Evolutionary conservation across 2,888 invertebrate species (phyloP).

Genomic region (Nymphalis c-album): DNA sequence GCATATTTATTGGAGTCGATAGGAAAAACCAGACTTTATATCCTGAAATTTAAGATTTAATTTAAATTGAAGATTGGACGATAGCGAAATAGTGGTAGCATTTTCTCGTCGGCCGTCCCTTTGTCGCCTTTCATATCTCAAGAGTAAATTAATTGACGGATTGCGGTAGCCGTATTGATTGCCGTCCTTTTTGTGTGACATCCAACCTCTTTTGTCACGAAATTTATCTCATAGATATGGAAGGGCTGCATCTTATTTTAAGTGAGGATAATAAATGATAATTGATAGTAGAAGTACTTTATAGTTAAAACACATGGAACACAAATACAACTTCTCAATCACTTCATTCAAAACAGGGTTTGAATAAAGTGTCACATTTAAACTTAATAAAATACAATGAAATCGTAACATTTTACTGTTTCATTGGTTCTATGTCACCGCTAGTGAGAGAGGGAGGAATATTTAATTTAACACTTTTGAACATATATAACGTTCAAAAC

Average conservation of each 20-base stretch:
- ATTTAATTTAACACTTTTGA: too few species aligned
- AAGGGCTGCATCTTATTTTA: conserved; percentile 42
- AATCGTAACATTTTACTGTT: too few species aligned
- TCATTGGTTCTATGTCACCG: too few species aligned
- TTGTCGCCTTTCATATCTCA: conserved; percentile 71
- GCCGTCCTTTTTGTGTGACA: conserved; percentile 64
- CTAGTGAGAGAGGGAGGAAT: too few species aligned
- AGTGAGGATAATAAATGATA: conserved; percentile 36
- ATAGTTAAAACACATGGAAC: conserved; percentile 10
- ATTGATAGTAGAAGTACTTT: conserved; percentile 14
- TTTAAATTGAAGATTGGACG: conserved; percentile 38
- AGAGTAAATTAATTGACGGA: conserved; percentile 74
- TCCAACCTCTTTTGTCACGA: conserved; percentile 62
- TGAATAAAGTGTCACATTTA: too few species aligned
- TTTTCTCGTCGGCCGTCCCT: conserved; percentile 58
- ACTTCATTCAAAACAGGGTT: too few species aligned
- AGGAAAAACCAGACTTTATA: conserved; percentile 47
- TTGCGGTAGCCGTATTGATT: conserved; percentile 68
- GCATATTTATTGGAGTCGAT: conserved; percentile 45
- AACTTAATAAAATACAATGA: too few species aligned
- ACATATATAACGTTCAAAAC: too few species aligned
- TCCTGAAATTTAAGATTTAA: conserved; percentile 45
- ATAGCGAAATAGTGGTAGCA: conserved; percentile 51
- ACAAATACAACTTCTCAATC: too few species aligned
- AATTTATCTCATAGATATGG: conserved; percentile 51